Percentiles rank a stretch among this genome's conserved stretches.
phyloP scores from a whole-genome alignment of 2,888 invertebrate genomes.

The Muscina levida region DNA sequence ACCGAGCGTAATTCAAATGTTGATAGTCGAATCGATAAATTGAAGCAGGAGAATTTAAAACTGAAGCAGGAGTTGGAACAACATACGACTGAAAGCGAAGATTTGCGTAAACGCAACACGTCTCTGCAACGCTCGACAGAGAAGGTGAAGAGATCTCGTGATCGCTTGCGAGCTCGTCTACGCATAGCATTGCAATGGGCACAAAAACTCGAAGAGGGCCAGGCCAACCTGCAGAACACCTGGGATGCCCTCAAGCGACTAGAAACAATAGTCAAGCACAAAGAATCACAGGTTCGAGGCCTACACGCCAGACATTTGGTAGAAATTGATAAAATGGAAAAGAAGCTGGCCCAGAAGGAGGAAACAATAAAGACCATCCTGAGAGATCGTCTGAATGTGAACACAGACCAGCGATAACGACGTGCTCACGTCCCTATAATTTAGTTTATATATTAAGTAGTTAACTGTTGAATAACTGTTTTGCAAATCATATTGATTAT shows the following conservation, averaged over 20 bases:
- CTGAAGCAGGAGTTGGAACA: constrained; percentile 70
- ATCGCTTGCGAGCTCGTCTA: constrained; percentile 76
- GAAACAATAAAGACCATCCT: constrained; percentile 78
- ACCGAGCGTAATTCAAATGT: constrained; percentile 54
- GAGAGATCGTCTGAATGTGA: constrained; percentile 55
- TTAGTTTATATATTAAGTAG: too few relatives aligned
- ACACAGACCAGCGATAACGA: constrained; percentile 43
- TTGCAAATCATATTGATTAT: too few relatives aligned
- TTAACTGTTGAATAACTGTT: too few relatives aligned
- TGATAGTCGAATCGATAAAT: constrained; percentile 38
- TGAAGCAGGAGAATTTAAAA: constrained; percentile 65
- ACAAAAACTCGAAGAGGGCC: constrained; percentile 76
- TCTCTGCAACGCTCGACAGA: constrained; percentile 72
- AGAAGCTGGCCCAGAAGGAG: constrained; percentile 78
- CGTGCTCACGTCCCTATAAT: too few relatives aligned
- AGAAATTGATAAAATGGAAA: constrained; percentile 76
- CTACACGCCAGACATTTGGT: constrained; percentile 75
- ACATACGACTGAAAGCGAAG: constrained; percentile 66
- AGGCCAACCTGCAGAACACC: constrained; percentile 74
- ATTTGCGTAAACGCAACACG: constrained; percentile 68
- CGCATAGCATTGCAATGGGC: constrained; percentile 78
- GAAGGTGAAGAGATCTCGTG: constrained; percentile 76
- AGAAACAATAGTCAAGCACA: constrained; percentile 77
- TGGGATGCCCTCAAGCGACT: constrained; percentile 78
- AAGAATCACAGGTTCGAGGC: constrained; percentile 78